phyloP scores from a whole-genome alignment of 1,140 invertebrate species.

The silkworm (Bombyx mori) region ASM3026992v2 NC_085127.1:9488501-9489000 shows the following conservation, averaged over 20 bases:
- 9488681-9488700: constrained; percentile 71
- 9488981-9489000: constrained; percentile 34
- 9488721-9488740: constrained; percentile 65
- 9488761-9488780: constrained; percentile 19
- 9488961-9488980: constrained; percentile 68
- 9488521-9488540: constrained; percentile 70
- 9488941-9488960: constrained; percentile 70
- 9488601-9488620: constrained; percentile 56
- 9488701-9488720: constrained; percentile 71
- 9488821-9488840: constrained; percentile 12
- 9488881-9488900: constrained; percentile 71
- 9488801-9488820: constrained; percentile 32
- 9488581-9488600: constrained; percentile 70
- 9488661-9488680: constrained; percentile 71
- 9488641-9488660: constrained; percentile 60
- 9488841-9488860: constrained; percentile 26
- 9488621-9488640: constrained; percentile 65
- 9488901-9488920: constrained; percentile 71
- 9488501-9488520: constrained; percentile 55
- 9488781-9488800: not conserved
- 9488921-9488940: constrained; percentile 70
- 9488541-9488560: constrained; percentile 70
- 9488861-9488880: constrained; percentile 70
- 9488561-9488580: constrained; percentile 69
- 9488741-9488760: constrained; percentile 34